Evolutionary conservation across 2,113 vertebrate genomes (phyloP).

Genomic region (Coreoperca whiteheadi): DNA sequence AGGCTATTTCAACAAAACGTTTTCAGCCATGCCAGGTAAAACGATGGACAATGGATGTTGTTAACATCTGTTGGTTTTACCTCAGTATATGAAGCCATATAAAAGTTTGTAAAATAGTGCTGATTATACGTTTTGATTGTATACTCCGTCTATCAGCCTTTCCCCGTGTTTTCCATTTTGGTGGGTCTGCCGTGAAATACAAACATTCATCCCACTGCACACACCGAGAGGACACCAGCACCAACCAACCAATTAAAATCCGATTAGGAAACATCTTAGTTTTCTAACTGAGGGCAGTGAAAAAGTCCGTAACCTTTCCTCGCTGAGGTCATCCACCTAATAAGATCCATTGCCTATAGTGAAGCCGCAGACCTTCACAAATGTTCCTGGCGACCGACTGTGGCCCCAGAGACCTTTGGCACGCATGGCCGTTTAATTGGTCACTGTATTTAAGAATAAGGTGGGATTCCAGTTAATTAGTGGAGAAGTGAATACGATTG

Average conservation of each 20-base stretch:
- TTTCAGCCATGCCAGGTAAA: not conserved
- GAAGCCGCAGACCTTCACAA: constrained; percentile 88
- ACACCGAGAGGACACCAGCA: constrained; percentile 63
- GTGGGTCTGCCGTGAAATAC: constrained; percentile 23
- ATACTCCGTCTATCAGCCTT: not conserved
- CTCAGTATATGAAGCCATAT: not conserved
- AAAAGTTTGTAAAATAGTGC: not conserved
- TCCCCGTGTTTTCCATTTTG: constrained; percentile 1
- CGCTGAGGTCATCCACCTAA: constrained; percentile 84
- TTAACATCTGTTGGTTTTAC: constrained; percentile 48
- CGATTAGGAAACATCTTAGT: constrained; percentile 86
- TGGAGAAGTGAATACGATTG: constrained; percentile 90
- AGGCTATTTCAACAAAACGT: not conserved
- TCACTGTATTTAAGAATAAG: constrained; percentile 87
- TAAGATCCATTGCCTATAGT: constrained; percentile 90
- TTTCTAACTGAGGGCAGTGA: constrained; percentile 78
- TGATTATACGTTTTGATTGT: not conserved
- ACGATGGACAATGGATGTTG: not conserved
- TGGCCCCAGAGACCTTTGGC: constrained; percentile 89
- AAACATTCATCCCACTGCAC: constrained; percentile 49
- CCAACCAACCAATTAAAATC: constrained; percentile 85
- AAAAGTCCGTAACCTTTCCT: constrained; percentile 83
- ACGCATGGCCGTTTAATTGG: constrained; percentile 92
- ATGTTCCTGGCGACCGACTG: constrained; percentile 85
- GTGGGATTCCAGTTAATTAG: constrained; percentile 98